phyloP scores from a whole-genome alignment of 2,888 invertebrate species.

The Lamellibrachia columna region DNA sequence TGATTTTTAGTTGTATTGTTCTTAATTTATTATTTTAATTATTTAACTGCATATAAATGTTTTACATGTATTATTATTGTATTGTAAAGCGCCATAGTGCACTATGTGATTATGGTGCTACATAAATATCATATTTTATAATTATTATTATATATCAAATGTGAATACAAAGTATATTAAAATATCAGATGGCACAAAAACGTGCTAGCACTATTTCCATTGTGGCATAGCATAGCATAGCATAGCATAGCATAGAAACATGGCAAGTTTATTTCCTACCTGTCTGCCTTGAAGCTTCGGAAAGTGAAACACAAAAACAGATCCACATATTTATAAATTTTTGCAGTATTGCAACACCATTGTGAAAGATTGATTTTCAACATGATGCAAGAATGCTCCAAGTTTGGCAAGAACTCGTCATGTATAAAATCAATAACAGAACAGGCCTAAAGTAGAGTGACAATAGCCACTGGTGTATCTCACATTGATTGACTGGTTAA shows the following conservation, averaged over 20 bases:
- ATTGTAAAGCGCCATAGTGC: too few relatives aligned
- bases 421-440: neutral
- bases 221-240: too few relatives aligned
- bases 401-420: neutral
- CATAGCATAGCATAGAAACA: neutral
- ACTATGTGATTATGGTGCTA: too few relatives aligned
- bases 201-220: too few relatives aligned
- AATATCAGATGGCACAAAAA: too few relatives aligned
- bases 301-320: neutral
- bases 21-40: too few relatives aligned
- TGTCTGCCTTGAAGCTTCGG: neutral
- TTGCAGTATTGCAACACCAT: neutral
- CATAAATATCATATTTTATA: too few relatives aligned
- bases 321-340: neutral
- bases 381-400: neutral
- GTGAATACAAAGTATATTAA: too few relatives aligned
- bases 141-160: too few relatives aligned
- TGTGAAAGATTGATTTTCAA: neutral
- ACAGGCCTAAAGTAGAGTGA: neutral
- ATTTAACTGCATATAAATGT: too few relatives aligned
- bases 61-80: too few relatives aligned
- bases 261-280: neutral
- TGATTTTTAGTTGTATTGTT: too few relatives aligned
- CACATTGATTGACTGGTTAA: neutral
- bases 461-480: neutral